Percentiles rank a stretch among this genome's conserved stretches.
These are phyloP conservation scores for Epinephelus moara DNA, from an alignment of 2,113 vertebrate species.

Conservation along the genomic window DNA sequence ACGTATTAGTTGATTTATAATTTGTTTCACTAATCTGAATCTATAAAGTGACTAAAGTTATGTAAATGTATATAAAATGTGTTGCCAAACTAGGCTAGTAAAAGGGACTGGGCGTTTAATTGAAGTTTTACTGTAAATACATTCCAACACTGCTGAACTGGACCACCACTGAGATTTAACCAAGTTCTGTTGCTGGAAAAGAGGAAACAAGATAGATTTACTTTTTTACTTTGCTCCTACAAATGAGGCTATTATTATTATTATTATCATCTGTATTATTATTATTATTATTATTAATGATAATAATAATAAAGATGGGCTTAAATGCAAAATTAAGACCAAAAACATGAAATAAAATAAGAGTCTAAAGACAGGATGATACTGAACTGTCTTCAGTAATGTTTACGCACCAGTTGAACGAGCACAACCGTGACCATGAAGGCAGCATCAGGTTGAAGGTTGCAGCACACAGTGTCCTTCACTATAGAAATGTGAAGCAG, in stretches of 20 bases:
- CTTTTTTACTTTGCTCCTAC: neutral
- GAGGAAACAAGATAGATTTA: neutral
- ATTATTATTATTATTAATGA: neutral
- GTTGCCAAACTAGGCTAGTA: too few relatives aligned
- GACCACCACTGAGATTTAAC: neutral
- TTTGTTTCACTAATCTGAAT: too few relatives aligned
- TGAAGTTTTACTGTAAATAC: too few relatives aligned
- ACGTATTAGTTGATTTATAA: too few relatives aligned
- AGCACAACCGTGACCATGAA: slow-evolving; percentile 14
- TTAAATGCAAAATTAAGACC: neutral
- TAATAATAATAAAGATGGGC: neutral
- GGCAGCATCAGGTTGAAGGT: slow-evolving; percentile 16
- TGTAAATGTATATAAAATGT: too few relatives aligned
- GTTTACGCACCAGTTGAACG: neutral
- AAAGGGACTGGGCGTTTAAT: too few relatives aligned
- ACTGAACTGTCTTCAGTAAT: neutral
- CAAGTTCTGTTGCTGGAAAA: neutral
- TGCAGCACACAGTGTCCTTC: neutral
- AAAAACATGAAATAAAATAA: neutral
- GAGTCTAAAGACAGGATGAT: neutral
- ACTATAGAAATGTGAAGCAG: neutral
- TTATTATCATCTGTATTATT: too few relatives aligned
- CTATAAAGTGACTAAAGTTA: too few relatives aligned
- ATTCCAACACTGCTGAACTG: too few relatives aligned
- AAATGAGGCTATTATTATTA: neutral